Base-by-base conservation (phyloP, 2,888 invertebrate genomes). In the Steinernema hermaphroditum region DNA sequence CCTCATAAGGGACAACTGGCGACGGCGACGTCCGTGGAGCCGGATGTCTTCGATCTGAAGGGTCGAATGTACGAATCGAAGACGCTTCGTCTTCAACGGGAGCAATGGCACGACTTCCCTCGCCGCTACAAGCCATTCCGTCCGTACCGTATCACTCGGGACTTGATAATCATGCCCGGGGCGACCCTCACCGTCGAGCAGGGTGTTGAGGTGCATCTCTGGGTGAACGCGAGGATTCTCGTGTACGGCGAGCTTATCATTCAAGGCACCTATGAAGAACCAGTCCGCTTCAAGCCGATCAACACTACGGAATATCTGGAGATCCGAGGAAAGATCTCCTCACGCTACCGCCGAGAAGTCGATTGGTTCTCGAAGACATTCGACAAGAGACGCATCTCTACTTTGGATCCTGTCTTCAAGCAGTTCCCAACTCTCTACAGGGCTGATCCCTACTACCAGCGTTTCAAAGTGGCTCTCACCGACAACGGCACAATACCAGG, bases 161-260 rank as follows among this genome's bases (percentile, higher is more conserved):
- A 99, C 87, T 91, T 99, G 49, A 99, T 97, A 0, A 91, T 99
- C 0, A 96, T 99, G 96, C 96, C 97, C 0, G 92, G 92, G 75
- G 92, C 91, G 0, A 93, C 92, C 0, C 88, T 98, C 43, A 92
- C 91, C 0, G 93, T 98, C 73, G 91, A 92, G 79, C 92, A 94
- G 1, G 96, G 95, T 6, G 84, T 84, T 1, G 90, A 92, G 9
- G 89, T 99, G 87, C 94, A 96, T 88, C 96, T 99, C 87, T 92
- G 92, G 46, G 94, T 97, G 0, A 95, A 94, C 88, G 93, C 98
- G 70, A 75, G 84, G 12, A 86, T 86, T 50, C 77, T 86, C 29
- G 85, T 97, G 0, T 90, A 98, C 82, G 98, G 98, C 0, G 92
- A 92, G 0, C 89, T 98, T 27, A 90, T 91, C 77, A 96, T 96